phyloP scores from a whole-genome alignment of 2,888 invertebrate species.

The Mellilla xanthometata region DNA sequence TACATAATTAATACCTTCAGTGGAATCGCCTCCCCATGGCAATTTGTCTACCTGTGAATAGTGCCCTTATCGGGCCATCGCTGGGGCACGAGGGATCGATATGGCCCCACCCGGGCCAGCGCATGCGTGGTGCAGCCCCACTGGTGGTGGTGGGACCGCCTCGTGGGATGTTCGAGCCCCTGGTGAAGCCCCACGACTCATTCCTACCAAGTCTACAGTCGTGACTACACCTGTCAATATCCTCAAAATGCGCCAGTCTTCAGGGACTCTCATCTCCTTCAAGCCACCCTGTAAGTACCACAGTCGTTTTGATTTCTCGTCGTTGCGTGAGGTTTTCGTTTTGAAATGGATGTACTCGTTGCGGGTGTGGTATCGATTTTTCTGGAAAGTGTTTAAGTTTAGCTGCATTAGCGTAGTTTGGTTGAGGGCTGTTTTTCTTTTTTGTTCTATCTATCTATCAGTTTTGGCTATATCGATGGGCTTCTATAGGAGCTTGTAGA shows the following conservation, averaged over 20 bases:
- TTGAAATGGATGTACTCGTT: slow-evolving; percentile 1
- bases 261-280: slow-evolving; percentile 9
- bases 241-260: slow-evolving; percentile 10
- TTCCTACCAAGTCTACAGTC: slow-evolving; percentile 52
- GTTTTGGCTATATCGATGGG: no score
- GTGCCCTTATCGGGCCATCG: slow-evolving; percentile 71
- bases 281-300: slow-evolving; percentile 45
- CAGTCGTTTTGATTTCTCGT: slow-evolving; percentile 6
- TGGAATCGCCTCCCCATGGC: slow-evolving; percentile 60
- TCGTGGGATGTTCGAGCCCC: slow-evolving; percentile 57
- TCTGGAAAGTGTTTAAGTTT: slow-evolving; percentile 5
- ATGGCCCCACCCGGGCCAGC: slow-evolving; percentile 66
- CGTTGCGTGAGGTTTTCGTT: slow-evolving; percentile 8
- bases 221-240: slow-evolving; percentile 39
- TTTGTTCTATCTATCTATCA: no score
- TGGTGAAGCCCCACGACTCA: slow-evolving; percentile 58
- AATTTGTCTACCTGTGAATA: slow-evolving; percentile 71
- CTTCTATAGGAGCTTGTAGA: no score
- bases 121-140: slow-evolving; percentile 67
- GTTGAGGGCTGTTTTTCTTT: no score
- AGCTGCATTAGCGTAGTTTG: slow-evolving; percentile 20
- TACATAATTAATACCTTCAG: slow-evolving; percentile 71
- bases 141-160: slow-evolving; percentile 69
- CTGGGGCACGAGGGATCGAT: slow-evolving; percentile 74
- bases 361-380: slow-evolving; percentile 19